Conservation (phyloP, 2,797 vertebrate genomes). For the Zalophus californianus region DNA sequence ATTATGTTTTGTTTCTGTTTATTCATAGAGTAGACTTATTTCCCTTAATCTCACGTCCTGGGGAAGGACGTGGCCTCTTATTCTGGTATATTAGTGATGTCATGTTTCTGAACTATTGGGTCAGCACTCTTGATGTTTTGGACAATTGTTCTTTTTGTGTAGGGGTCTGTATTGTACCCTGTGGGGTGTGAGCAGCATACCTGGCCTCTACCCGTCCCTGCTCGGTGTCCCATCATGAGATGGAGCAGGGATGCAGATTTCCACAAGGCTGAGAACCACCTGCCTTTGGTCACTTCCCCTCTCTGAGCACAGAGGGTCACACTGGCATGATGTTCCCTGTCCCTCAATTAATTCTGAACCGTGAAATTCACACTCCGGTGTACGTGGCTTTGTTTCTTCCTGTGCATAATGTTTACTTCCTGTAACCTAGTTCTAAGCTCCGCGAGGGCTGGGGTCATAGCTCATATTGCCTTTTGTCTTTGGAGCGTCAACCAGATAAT, state of each 20-base stretch:
- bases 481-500: neutral
- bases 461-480: too few species aligned
- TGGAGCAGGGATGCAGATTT: rapidly evolving
- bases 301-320: neutral
- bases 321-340: rapidly evolving
- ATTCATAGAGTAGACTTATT: neutral
- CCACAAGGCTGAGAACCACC: rapidly evolving
- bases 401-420: rapidly evolving
- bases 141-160: rapidly evolving
- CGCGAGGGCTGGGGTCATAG: neutral
- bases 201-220: neutral
- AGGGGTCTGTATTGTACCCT: too few species aligned
- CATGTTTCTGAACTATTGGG: neutral
- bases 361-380: rapidly evolving
- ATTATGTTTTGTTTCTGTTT: neutral
- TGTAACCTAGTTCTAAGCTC: rapidly evolving
- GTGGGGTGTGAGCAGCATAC: rapidly evolving
- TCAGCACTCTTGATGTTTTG: rapidly evolving
- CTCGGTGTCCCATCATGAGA: rapidly evolving
- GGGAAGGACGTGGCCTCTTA: neutral
- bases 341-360: neutral
- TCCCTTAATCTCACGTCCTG: neutral
- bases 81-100: rapidly evolving
- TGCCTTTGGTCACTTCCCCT: rapidly evolving
- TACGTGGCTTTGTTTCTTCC: rapidly evolving